These are phyloP conservation scores for Drosophila diplacantha DNA, from an alignment of 2,888 invertebrate species.

Conservation along the genomic window DNA sequence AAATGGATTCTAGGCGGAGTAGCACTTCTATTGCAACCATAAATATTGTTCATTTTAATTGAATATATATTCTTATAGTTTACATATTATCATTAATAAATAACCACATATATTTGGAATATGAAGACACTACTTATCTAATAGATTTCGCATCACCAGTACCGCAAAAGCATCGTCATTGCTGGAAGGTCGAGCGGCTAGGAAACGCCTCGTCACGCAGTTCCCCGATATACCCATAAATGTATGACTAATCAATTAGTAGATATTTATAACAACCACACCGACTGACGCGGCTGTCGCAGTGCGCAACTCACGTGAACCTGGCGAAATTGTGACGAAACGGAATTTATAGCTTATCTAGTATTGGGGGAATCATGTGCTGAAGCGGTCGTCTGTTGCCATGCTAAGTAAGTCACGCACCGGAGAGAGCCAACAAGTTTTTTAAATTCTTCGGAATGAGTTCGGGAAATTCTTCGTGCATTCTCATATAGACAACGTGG, in stretches of 20 bases:
- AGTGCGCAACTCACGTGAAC: slow-evolving; percentile 20
- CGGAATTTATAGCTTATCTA: slow-evolving; percentile 12
- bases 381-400: slow-evolving; percentile 8
- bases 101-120: not conserved
- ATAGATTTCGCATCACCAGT: not conserved
- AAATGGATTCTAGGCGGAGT: slow-evolving; percentile 97
- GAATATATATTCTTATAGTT: no score
- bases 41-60: slow-evolving; percentile 59
- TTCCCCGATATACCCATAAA: slow-evolving; percentile 11
- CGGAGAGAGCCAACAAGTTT: slow-evolving; percentile 2
- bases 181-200: not conserved
- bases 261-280: slow-evolving; percentile 29
- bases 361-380: slow-evolving; percentile 2
- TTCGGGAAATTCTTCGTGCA: not conserved
- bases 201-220: slow-evolving; percentile 5
- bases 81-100: not conserved
- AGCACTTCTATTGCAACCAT: slow-evolving; percentile 91
- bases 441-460: slow-evolving; percentile 10
- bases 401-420: slow-evolving; percentile 6
- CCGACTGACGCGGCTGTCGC: slow-evolving; percentile 1
- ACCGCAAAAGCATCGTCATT: slow-evolving; percentile 5
- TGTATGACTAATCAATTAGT: slow-evolving; percentile 36
- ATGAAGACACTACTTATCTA: not conserved
- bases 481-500: not conserved
- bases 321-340: slow-evolving; percentile 24